phyloP scores from a whole-genome alignment of 2,888 invertebrate genomes.

The Rhingia rostrata region DNA sequence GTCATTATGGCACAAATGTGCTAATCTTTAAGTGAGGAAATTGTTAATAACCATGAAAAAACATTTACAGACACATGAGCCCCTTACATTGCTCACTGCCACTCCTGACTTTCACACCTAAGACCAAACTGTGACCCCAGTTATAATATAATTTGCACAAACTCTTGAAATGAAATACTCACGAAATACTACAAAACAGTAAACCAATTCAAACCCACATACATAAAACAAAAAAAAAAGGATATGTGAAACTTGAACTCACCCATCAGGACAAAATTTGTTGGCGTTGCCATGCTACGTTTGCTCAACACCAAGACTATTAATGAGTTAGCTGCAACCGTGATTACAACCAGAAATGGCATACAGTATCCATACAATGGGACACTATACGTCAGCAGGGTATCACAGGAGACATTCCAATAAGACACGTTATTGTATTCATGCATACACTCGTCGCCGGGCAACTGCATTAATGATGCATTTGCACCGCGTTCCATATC shows the following conservation, averaged over 20 bases:
- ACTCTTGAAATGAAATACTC: too few species aligned
- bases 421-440: slow-evolving; percentile 78
- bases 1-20: too few species aligned
- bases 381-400: slow-evolving; percentile 80
- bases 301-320: slow-evolving; percentile 95
- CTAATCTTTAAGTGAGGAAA: too few species aligned
- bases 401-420: slow-evolving; percentile 82
- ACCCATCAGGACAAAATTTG: slow-evolving; percentile 94
- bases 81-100: too few species aligned
- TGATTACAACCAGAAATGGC: slow-evolving; percentile 92
- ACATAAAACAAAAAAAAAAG: not conserved
- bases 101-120: too few species aligned
- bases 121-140: too few species aligned
- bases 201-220: not conserved
- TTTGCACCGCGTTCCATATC: slow-evolving; percentile 38
- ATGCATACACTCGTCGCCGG: slow-evolving; percentile 77
- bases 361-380: slow-evolving; percentile 83
- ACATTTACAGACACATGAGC: too few species aligned
- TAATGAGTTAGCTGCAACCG: slow-evolving; percentile 94
- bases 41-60: too few species aligned
- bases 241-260: slow-evolving; percentile 75
- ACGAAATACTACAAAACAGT: too few species aligned
- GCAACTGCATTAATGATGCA: slow-evolving; percentile 61
- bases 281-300: slow-evolving; percentile 94
- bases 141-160: too few species aligned